Base-by-base conservation (phyloP, 2,113 vertebrate species). In the Gnathonemus longibarbis region DNA sequence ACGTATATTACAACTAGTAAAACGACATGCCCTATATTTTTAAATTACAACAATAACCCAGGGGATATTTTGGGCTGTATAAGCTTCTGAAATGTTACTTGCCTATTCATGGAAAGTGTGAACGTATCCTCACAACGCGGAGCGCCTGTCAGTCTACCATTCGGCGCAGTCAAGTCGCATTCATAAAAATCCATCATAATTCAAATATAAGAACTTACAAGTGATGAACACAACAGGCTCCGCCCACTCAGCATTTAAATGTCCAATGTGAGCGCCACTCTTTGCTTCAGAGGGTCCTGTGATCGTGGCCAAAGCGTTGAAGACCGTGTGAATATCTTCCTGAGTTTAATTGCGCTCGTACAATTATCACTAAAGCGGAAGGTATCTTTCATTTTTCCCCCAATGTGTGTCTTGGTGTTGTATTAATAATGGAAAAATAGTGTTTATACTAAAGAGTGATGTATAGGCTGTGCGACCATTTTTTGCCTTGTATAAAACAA, bases 181-280 rank as follows among this genome's bases (percentile, higher is more conserved):
- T 49, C 17, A 49, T 49, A 85, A 27, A 46, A 49, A 11, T 56
- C 7, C n/a, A 87, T 84, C 45, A 52, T 52, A 24, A 80, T 89
- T 49, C 39, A 45, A 46, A 49, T 45, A 46, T 89, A 48, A 31
- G 15, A 50, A 89, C 74, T 70, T 80, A 19, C 45, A n/a, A 52
- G 17, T 80, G 74, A 80, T 80, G 15, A 53, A 49, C 17, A 70
- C 49, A 87, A 3, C 89, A 46, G 45, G 91, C 93, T 92, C 95
- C 96, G 90, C 96, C 95, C 94, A 92, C 93, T 88, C 46, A 13
- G 52, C 95, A 95, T 95, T 96, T 96, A 96, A 96, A 93, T 87
- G 90, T 92, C 15, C 92, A 91, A 93, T 93, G 91, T 94, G 92
- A 92, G 52, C 86, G 88, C 87, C 89, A 89, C 77, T 91, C 89